These are phyloP conservation scores for Gallinago nigripennis DNA, from an alignment of 2,797 vertebrate species.

Conservation along the genomic window DNA sequence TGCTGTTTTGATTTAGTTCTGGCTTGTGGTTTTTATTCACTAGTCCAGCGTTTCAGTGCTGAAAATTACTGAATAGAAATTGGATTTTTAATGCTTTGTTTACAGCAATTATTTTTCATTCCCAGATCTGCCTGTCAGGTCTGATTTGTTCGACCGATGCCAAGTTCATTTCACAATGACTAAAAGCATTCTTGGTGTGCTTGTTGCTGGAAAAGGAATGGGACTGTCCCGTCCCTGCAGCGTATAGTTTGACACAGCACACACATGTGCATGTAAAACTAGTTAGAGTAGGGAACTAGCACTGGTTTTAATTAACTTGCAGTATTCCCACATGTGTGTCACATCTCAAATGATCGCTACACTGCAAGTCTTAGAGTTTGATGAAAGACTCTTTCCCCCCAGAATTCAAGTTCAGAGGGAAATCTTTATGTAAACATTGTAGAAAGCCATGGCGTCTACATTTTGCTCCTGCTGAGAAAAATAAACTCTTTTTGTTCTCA, in stretches of 20 bases:
- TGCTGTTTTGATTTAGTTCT: neutral
- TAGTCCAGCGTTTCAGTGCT: neutral
- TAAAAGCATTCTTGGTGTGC: neutral
- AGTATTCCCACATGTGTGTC: neutral
- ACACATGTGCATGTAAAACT: neutral
- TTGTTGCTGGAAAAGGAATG: neutral
- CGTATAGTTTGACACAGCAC: neutral
- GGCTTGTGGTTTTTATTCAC: neutral
- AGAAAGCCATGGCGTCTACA: neutral
- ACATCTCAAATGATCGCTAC: neutral
- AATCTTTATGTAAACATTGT: neutral
- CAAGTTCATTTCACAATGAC: neutral
- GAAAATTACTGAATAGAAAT: neutral
- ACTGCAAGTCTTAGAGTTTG: neutral
- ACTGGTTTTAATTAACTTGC: neutral
- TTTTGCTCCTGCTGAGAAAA: constrained; percentile 8
- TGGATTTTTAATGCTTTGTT: neutral
- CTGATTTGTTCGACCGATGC: neutral
- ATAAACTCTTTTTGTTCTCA: neutral
- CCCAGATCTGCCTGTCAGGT: neutral
- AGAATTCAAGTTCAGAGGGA: neutral
- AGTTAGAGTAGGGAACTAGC: neutral
- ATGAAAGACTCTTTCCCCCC: neutral
- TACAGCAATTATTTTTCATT: neutral
- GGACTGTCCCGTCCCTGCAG: neutral